These are phyloP conservation scores for Serinus canaria DNA, from an alignment of 2,113 vertebrate genomes.

Conservation along the genomic window DNA sequence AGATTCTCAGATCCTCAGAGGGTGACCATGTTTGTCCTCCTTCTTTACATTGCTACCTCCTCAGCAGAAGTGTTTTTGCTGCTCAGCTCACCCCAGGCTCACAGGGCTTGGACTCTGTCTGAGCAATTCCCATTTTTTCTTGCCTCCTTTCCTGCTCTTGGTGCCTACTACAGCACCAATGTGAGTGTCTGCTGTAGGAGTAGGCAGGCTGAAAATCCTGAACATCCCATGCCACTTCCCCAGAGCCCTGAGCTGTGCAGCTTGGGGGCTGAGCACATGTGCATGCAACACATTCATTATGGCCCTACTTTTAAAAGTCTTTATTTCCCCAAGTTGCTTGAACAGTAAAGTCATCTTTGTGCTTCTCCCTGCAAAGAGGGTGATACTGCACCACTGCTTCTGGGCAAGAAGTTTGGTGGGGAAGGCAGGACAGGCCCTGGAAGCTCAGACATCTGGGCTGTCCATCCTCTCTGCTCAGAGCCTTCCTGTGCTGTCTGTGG, in stretches of 20 bases:
- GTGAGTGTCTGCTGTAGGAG: not conserved
- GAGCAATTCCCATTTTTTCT: not conserved
- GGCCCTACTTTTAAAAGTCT: not conserved
- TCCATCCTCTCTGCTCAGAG: not conserved
- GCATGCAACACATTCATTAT: not conserved
- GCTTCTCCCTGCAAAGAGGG: not conserved
- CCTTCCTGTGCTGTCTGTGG: not conserved
- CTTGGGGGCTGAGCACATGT: not conserved
- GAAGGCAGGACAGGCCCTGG: not conserved
- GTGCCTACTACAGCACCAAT: not conserved
- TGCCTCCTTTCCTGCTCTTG: not conserved
- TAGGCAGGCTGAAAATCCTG: not conserved
- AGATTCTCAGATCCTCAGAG: not conserved
- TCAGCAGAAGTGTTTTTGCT: not conserved
- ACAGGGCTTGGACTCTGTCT: not conserved
- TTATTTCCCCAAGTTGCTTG: not conserved
- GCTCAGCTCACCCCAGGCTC: not conserved
- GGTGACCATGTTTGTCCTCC: not conserved
- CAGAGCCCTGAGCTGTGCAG: not conserved
- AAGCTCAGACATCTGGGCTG: not conserved
- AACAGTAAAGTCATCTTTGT: not conserved
- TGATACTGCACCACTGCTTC: not conserved
- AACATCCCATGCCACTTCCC: not conserved
- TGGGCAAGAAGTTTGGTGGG: not conserved
- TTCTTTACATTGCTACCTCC: not conserved